Evolutionary conservation across 2,797 vertebrate species (phyloP), one percentile per base, ranked within the genome.

Genomic region (Megaceryle alcyon): DNA sequence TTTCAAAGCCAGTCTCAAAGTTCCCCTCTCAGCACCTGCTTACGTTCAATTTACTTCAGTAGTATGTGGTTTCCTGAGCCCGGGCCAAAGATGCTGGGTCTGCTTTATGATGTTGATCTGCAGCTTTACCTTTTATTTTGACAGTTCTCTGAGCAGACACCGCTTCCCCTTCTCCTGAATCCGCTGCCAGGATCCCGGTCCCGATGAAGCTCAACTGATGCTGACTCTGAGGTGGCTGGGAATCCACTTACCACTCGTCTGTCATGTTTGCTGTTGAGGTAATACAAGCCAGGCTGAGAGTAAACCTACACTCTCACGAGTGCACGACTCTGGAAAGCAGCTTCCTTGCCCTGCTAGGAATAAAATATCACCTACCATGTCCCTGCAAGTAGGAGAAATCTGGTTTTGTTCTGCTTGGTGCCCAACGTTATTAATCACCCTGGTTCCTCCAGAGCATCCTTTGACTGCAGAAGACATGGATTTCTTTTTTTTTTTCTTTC

Each of bases 1-100:
- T 80, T 56, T 12, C 35, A 61, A 84, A 53, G 63, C 68, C 18
- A 2, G 35, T 63, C 8, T 17, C 10, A 43, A 43, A 25, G 3
- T 48, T 78, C 18, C 53, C 64, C 94, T 82, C 91, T 51, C 89
- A 86, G 80, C 86, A 79, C 73, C 72, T 85, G 29, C 64, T 51
- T 33, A 41, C 1, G 6, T 17, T 64, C 84, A 23, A 29, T 37
- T 39, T 37, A 68, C 81, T 41, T 39, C 76, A 63, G 33, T 16
- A 59, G 26, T 6, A 23, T 2, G 21, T 25, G 57, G 23, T 66
- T 78, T 69, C 81, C 91, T 31, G 43, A 84, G 37, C 9, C 6
- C 4, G 14, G 49, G 70, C 82, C 83, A 54, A 39, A 65, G 41
- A 9, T 25, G 6, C 63, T 7, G 37, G 10, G n/a, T 35, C 57